phyloP scores from a whole-genome alignment of 2,797 vertebrate genomes.

The Hypotaenidia okinawae region DNA sequence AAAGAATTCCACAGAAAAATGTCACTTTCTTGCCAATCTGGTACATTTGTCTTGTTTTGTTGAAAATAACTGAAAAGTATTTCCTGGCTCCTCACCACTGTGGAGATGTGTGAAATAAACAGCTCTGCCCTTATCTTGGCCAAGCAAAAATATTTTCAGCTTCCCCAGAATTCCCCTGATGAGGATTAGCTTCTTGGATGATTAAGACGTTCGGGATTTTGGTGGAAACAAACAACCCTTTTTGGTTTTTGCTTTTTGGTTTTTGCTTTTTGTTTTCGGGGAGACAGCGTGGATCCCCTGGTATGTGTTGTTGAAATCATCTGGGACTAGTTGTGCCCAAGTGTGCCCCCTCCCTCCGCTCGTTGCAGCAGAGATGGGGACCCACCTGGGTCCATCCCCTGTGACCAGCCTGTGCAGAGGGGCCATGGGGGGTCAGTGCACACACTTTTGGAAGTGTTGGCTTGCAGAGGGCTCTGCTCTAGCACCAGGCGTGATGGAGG shows the following conservation, averaged over 20 bases:
- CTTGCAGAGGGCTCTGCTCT: not conserved
- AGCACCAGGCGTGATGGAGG: not conserved
- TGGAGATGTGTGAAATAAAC: slow-evolving; percentile 63
- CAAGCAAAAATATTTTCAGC: slow-evolving; percentile 57
- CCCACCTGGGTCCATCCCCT: not conserved
- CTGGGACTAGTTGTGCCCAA: no score
- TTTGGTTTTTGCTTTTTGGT: not conserved
- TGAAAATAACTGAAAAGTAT: slow-evolving; percentile 54
- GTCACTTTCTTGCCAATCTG: slow-evolving; percentile 36
- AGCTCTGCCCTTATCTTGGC: slow-evolving; percentile 53
- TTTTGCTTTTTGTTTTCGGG: not conserved
- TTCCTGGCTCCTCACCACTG: slow-evolving; percentile 45
- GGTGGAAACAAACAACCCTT: not conserved
- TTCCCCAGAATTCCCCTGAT: slow-evolving; percentile 34
- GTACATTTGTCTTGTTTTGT: slow-evolving; percentile 53
- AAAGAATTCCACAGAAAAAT: slow-evolving; percentile 53
- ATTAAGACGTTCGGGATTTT: slow-evolving; percentile 30
- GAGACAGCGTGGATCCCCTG: not conserved
- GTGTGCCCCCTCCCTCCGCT: not conserved
- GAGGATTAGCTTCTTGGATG: not conserved
- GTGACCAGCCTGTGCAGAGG: accelerated
- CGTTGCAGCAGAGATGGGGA: accelerated
- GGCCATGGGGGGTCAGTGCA: no score
- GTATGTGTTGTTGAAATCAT: not conserved
- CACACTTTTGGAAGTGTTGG: not conserved